Percentiles rank a stretch among this genome's conserved stretches.
Conservation (phyloP, 2,888 invertebrate genomes). For the Pelosia muscerda region DNA sequence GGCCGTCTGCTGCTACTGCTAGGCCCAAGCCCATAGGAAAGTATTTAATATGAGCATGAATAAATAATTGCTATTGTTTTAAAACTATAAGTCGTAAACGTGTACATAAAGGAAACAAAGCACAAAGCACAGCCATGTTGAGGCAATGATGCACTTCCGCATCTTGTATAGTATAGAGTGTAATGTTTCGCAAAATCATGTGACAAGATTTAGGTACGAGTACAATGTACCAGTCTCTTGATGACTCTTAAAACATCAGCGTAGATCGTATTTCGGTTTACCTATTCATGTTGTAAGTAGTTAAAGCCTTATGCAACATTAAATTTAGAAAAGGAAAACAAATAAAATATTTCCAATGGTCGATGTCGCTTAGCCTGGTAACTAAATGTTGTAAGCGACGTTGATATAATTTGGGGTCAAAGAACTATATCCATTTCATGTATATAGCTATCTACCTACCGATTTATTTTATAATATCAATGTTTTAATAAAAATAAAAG, state of each 20-base stretch:
- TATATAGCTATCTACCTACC: too few species aligned
- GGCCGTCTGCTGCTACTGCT: too few species aligned
- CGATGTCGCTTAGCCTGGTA: background rate
- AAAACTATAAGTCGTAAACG: slow-evolving; percentile 3
- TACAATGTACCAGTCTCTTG: slow-evolving; percentile 44
- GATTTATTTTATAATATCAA: too few species aligned
- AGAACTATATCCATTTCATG: background rate
- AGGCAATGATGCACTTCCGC: slow-evolving; percentile 43
- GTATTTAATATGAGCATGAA: background rate
- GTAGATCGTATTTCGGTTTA: too few species aligned
- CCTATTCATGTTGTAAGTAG: too few species aligned
- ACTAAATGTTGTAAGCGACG: background rate
- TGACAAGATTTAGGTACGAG: slow-evolving; percentile 20
- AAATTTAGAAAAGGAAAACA: background rate
- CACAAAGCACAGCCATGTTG: slow-evolving; percentile 43
- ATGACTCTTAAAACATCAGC: background rate
- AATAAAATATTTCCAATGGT: background rate
- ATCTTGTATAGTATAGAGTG: slow-evolving; percentile 6
- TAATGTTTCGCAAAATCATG: slow-evolving; percentile 56
- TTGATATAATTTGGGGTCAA: background rate
- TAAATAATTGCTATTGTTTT: background rate
- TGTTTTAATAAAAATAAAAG: too few species aligned
- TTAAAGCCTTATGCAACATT: background rate
- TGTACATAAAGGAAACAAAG: slow-evolving; percentile 42
- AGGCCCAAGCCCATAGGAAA: background rate